Evolutionary conservation across 2,888 invertebrate genomes (phyloP), one percentile per base, ranked within the genome.

Genomic region (Scrobipalpa costella): DNA sequence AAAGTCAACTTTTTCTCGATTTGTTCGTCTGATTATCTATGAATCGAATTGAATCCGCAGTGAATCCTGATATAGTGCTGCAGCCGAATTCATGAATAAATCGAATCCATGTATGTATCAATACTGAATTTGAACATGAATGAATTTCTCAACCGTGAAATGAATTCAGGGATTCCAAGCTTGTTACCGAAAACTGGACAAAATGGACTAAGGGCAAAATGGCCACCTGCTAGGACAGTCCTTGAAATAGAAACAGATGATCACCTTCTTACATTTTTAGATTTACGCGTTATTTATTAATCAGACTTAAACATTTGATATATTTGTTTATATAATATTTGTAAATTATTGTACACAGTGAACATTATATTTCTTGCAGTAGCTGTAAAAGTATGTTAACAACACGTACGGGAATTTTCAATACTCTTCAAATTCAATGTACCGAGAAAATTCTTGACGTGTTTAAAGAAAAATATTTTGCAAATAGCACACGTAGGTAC

Each of bases 401-500:
- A 17, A n/a, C 8, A 17, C 21, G 17, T 2, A 17, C 49, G 17
- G 17, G 7, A 47, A 47, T 3, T 49, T 19, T 17, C 49, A 49
- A 17, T 49, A 19, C 17, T 17, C 17, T 49, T 49, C 21, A 52
- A 44, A 21, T 21, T 13, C 50, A 13, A 21, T 49, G 19, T 40
- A 8, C 34, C 13, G 27, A 19, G 59, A 44, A 61, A 65, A 55
- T 64, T 47, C 65, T 38, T 63, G 61, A 64, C 61, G 62, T 65
- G 64, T 68, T 66, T 64, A 63, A 64, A 63, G 66, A 67, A 68
- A 66, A 67, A 64, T 63, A 63, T 65, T 66, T 73, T 69, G 71
- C 69, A 71, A 73, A 72, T 73, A 73, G 71, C 79, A 79, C 84
- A 85, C 82, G 83, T 84, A 77, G 74, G 70, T 58, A 7, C 3